phyloP scores from a whole-genome alignment of 1,140 invertebrate species.

The Neoseiulus cucumeris region DNA sequence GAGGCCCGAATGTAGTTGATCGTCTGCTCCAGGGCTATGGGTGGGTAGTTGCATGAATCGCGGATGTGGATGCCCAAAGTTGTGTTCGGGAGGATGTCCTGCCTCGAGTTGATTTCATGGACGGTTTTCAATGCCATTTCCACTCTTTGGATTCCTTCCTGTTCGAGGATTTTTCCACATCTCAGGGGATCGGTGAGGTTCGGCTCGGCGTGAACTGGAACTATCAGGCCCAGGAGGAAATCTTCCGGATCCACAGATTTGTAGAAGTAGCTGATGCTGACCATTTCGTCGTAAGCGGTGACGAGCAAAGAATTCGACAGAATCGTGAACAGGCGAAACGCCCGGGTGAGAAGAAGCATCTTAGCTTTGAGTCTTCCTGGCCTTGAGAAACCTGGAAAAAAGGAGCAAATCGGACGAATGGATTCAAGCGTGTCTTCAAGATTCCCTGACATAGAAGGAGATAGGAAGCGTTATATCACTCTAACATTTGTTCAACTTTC shows the following conservation, averaged over 20 bases:
- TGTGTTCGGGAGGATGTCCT: conserved; percentile 34
- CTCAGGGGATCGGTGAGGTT: conserved; percentile 1
- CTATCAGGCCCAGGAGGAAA: not conserved
- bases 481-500: no score
- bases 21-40: conserved; percentile 54
- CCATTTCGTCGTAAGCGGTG: no score
- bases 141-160: conserved; percentile 52
- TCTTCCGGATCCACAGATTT: conserved; percentile 1
- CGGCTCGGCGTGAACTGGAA: not conserved
- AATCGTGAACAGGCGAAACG: no score
- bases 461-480: no score
- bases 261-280: conserved; percentile 1
- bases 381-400: no score
- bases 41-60: conserved; percentile 52
- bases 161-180: not conserved
- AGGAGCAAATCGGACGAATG: no score
- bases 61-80: conserved; percentile 51
- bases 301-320: no score
- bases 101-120: conserved; percentile 33
- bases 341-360: no score
- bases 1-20: conserved; percentile 50
- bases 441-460: no score
- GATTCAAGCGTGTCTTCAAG: no score
- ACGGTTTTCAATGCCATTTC: conserved; percentile 42
- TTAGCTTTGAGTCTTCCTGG: no score